These are phyloP conservation scores for Rhimphoctona megacephalus DNA, from an alignment of 2,888 invertebrate species.

Conservation along the genomic window DNA sequence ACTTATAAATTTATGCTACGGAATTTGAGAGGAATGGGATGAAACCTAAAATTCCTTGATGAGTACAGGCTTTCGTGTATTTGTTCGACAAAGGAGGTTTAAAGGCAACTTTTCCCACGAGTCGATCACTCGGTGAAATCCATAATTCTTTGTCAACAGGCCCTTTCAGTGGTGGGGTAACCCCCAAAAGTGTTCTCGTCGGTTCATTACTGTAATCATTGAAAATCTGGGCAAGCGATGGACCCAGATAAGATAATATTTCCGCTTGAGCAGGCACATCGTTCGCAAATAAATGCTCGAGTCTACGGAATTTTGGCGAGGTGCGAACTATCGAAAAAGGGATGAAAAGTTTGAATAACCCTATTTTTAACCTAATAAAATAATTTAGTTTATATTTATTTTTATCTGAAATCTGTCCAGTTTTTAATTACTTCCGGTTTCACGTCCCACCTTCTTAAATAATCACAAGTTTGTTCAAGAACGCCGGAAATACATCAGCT, in stretches of 20 bases:
- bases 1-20: conserved; percentile 12
- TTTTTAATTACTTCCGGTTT: no score
- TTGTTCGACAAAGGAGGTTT: conserved; percentile 65
- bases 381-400: no score
- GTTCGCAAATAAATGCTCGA: conserved; percentile 47
- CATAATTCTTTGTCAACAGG: conserved; percentile 71
- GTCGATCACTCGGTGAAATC: conserved; percentile 75
- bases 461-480: neutral
- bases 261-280: conserved; percentile 72
- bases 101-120: conserved; percentile 70
- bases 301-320: conserved; percentile 60
- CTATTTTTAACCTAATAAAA: neutral
- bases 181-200: conserved; percentile 72
- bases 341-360: neutral
- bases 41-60: conserved; percentile 76
- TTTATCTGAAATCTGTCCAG: neutral
- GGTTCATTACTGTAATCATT: conserved; percentile 73
- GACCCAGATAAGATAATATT: conserved; percentile 73
- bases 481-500: neutral
- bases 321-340: conserved; percentile 37
- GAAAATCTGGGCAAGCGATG: conserved; percentile 73
- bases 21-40: neutral
- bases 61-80: conserved; percentile 74
- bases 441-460: neutral
- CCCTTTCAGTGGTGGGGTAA: conserved; percentile 71